Conservation (phyloP, 2,888 invertebrate species). For the Carterocephalus palaemon region DNA sequence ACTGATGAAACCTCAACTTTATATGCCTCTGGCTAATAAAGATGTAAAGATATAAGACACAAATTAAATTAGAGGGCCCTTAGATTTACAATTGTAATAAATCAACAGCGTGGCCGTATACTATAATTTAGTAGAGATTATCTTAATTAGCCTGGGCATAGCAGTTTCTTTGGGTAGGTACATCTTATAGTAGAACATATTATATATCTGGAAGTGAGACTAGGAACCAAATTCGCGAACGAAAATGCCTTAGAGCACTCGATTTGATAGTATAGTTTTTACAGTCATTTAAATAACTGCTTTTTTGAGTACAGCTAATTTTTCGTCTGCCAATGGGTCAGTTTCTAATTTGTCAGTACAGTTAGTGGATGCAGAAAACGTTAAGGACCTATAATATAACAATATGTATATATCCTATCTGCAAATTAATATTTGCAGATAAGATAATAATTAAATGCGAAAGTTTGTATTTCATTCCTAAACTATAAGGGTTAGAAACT, state of each 20-base stretch:
- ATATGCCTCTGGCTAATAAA: too few relatives aligned
- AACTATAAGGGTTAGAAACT: too few relatives aligned
- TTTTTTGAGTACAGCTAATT: constrained; percentile 29
- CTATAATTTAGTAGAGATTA: constrained; percentile 22
- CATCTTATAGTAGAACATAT: constrained; percentile 7
- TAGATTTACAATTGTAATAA: constrained; percentile 3
- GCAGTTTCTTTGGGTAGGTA: constrained; percentile 15
- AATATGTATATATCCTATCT: too few relatives aligned
- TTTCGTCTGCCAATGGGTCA: constrained; percentile 37
- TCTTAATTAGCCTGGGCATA: constrained; percentile 18
- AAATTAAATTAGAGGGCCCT: constrained; percentile 5
- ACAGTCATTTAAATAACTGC: constrained; percentile 32
- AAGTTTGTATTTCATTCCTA: too few relatives aligned
- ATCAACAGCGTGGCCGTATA: constrained; percentile 12
- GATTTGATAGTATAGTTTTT: constrained; percentile 23
- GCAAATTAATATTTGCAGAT: too few relatives aligned
- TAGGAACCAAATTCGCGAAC: constrained; percentile 26
- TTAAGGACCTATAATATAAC: too few relatives aligned
- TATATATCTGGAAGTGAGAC: too few relatives aligned
- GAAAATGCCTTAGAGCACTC: constrained; percentile 18
- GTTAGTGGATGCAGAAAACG: constrained; percentile 40
- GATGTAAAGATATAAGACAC: neutral
- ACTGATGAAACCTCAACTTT: too few relatives aligned
- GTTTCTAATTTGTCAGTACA: constrained; percentile 39
- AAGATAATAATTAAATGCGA: too few relatives aligned